Base-by-base conservation (phyloP, 2,113 vertebrate genomes). In the Ursus arctos region DNA sequence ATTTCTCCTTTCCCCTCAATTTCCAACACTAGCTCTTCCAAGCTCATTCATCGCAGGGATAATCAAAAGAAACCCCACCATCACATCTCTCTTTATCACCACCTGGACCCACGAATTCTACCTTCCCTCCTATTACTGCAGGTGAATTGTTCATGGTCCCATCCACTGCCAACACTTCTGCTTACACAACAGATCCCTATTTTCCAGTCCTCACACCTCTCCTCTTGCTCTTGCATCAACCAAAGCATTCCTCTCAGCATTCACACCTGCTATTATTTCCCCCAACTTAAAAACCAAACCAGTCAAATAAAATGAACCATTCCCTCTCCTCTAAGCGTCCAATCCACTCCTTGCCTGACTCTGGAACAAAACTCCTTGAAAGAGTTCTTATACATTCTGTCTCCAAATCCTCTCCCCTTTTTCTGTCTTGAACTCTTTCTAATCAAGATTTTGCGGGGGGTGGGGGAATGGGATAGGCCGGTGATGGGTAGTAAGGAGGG, bases 221-320 rank as follows among this genome's bases (percentile, higher is more conserved):
- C 67, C n/a, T 71, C 36, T 31, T 49, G 43, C n/a, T 74, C 40
- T 61, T 7, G 21, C 13, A 77, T 22, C 61, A 33, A 28, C 51
- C 26, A 79, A 26, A 11, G 69, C 55, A 79, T 47, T 82, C 22
- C 33, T 11, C 28, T 53, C 43, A 81, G 86, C 22, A 85, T 47
- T 51, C 77, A 88, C 84, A 97, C 22, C 10, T 94, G 53, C 36
- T 72, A 33, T 24, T 67, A 90, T 31, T n/a, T 85, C 65, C 26
- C 28, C 19, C 40, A 77, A 71, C 15, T 74, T 91, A 91, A 88
- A 97, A 85, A 88, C 16, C 43, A 76, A 93, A 80, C 24, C 18
- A 77, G 40, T 83, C 47, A 77, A 51, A 76, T 31, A 86, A 13
- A 88, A 92, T 47, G 43, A 49, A 65, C 5, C 18, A 12, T 4